phyloP scores from a whole-genome alignment of 2,797 vertebrate species.

The Gymnothorax javanicus region DNA sequence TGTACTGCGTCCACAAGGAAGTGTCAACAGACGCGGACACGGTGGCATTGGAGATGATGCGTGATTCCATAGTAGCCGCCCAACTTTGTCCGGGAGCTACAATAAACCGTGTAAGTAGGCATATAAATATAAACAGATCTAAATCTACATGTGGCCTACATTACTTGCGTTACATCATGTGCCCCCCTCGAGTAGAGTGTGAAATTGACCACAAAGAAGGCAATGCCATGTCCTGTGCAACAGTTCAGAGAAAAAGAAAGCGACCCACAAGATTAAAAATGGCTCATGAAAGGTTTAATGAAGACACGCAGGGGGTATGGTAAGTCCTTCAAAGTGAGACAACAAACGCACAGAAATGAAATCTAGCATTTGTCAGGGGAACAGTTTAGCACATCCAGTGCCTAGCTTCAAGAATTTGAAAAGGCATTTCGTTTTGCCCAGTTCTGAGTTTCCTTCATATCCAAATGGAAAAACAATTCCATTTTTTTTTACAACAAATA shows the following conservation, averaged over 20 bases:
- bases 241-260: conserved; percentile 29
- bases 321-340: conserved; percentile 48
- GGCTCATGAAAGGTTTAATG: conserved; percentile 77
- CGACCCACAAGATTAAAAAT: conserved; percentile 57
- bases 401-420: neutral
- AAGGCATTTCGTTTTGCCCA: neutral
- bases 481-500: neutral
- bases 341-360: conserved; percentile 52
- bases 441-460: conserved; percentile 11
- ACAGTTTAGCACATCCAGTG: neutral
- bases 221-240: neutral
- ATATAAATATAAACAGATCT: neutral
- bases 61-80: no score
- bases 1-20: no score
- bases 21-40: no score
- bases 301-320: conserved; percentile 61
- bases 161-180: neutral
- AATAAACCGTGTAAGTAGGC: no score
- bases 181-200: neutral
- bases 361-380: conserved; percentile 14
- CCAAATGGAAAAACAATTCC: conserved; percentile 14
- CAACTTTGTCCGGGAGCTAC: no score
- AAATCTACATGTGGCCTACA: neutral
- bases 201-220: neutral
- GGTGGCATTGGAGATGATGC: no score